These are phyloP conservation scores for Lampropteryx suffumata DNA, from an alignment of 2,888 invertebrate genomes.

Conservation along the genomic window DNA sequence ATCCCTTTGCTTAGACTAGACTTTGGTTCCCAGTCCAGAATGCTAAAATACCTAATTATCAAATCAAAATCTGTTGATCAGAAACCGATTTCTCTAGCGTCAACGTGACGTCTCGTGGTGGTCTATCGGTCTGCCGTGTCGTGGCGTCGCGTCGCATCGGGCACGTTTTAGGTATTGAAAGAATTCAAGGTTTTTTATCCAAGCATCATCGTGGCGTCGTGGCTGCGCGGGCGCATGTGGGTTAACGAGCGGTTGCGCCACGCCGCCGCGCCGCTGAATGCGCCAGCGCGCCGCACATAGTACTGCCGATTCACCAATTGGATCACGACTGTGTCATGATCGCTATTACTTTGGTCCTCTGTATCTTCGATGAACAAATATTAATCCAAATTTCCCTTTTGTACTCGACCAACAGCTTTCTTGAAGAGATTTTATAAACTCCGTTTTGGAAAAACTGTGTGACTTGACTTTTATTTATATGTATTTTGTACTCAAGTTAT, in stretches of 20 bases:
- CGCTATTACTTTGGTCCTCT: slow-evolving; percentile 36
- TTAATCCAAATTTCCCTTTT: neutral
- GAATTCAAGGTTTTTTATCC: slow-evolving; percentile 21
- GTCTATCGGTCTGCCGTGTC: no score
- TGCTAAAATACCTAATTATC: no score
- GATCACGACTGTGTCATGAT: slow-evolving; percentile 49
- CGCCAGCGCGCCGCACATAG: slow-evolving; percentile 35
- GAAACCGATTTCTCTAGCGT: no score
- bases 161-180: slow-evolving; percentile 4
- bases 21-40: no score
- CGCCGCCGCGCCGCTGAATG: slow-evolving; percentile 46
- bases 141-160: neutral
- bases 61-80: no score
- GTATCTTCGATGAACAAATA: slow-evolving; percentile 12
- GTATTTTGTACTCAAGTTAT: no score
- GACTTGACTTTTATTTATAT: no score
- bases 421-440: neutral
- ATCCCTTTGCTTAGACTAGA: no score
- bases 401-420: neutral
- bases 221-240: slow-evolving; percentile 58
- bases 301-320: slow-evolving; percentile 38
- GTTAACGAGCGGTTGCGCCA: slow-evolving; percentile 74
- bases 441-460: no score
- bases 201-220: slow-evolving; percentile 20
- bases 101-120: no score